Conservation (phyloP, 1,140 invertebrate genomes). For the Akabosia matsudoensis region DNA sequence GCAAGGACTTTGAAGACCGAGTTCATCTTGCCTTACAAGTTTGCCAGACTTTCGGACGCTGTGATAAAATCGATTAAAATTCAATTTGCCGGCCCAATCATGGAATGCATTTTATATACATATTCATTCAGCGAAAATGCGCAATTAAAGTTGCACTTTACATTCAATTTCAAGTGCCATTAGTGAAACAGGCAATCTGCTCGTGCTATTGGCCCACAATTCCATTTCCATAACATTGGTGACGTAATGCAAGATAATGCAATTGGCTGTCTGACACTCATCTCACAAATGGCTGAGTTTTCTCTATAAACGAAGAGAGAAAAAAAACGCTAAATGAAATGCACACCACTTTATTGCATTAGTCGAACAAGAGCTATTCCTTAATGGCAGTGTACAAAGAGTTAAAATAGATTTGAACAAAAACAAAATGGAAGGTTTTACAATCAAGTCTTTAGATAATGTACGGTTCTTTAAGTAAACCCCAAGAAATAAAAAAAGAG, state of each 20-base stretch:
- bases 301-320: background rate
- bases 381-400: background rate
- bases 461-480: too few species aligned
- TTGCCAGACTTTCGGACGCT: constrained; percentile 2
- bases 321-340: constrained; percentile 13
- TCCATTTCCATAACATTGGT: background rate
- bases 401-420: background rate
- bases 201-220: background rate
- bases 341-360: background rate
- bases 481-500: too few species aligned
- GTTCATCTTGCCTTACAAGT: background rate
- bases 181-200: background rate
- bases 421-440: background rate
- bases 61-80: constrained; percentile 17
- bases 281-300: background rate
- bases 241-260: background rate
- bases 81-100: background rate
- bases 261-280: background rate
- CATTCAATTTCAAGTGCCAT: background rate
- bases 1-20: background rate
- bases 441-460: too few species aligned
- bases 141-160: background rate
- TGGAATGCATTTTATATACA: background rate
- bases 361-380: background rate
- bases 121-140: background rate